These are phyloP conservation scores for Habrosyne pyritoides DNA, from an alignment of 2,888 invertebrate species.

Conservation along the genomic window DNA sequence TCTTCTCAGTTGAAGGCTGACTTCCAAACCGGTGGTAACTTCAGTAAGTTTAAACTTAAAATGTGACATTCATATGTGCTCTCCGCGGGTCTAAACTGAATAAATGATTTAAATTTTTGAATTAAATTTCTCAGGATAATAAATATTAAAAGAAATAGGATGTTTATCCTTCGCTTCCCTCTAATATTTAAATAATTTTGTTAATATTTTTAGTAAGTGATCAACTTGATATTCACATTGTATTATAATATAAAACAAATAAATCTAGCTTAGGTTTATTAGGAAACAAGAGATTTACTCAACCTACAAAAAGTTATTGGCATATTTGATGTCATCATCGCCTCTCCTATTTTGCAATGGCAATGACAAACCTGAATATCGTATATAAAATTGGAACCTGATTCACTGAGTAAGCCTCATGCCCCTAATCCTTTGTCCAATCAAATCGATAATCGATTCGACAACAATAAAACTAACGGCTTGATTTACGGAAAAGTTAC, in stretches of 20 bases:
- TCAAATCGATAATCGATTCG: not conserved
- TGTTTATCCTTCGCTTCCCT: too few species aligned
- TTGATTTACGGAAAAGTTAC: not conserved
- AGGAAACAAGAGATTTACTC: too few species aligned
- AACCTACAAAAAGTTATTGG: not conserved
- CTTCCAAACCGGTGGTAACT: too few species aligned
- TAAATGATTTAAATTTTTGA: too few species aligned
- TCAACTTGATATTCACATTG: slow-evolving; percentile 5
- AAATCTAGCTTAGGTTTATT: not conserved
- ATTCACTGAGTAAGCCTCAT: not conserved
- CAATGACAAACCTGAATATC: not conserved
- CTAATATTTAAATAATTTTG: too few species aligned
- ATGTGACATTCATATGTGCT: too few species aligned
- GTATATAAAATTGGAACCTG: not conserved
- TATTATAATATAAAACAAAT: too few species aligned
- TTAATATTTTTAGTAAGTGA: not conserved
- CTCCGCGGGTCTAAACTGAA: too few species aligned
- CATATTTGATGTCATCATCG: not conserved
- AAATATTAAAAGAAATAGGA: too few species aligned
- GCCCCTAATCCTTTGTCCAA: not conserved
- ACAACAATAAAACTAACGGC: not conserved
- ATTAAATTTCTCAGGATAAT: too few species aligned
- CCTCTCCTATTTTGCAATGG: not conserved
- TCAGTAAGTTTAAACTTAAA: too few species aligned
- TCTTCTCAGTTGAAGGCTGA: too few species aligned